These are phyloP conservation scores for Hemibagrus wyckioides DNA, from an alignment of 2,113 vertebrate species.

Conservation along the genomic window DNA sequence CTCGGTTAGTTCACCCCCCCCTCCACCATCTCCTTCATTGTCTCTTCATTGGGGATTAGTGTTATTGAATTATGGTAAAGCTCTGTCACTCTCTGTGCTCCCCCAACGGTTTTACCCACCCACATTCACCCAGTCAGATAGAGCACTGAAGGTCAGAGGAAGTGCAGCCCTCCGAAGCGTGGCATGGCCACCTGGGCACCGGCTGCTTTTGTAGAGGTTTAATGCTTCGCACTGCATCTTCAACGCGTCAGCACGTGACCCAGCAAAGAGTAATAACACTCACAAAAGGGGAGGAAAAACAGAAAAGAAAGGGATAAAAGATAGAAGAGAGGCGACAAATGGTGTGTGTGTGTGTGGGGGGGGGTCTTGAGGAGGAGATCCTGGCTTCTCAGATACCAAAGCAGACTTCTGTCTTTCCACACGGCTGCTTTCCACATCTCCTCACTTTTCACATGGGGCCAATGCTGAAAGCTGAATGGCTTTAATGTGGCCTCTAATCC, in stretches of 20 bases:
- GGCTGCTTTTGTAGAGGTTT: conserved; percentile 15
- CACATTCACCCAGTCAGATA: conserved; percentile 11
- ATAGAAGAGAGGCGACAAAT: conserved; percentile 54
- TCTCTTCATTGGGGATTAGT: conserved; percentile 75
- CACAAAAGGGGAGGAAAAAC: conserved; percentile 14
- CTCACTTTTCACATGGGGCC: conserved; percentile 16
- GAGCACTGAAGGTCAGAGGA: conserved; percentile 52
- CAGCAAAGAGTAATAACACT: neutral
- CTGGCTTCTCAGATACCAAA: conserved; percentile 1
- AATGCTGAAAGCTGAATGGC: neutral
- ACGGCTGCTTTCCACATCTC: conserved; percentile 45
- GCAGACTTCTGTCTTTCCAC: conserved; percentile 57
- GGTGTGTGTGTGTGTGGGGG: conserved; percentile 26
- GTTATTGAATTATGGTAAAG: conserved; percentile 76
- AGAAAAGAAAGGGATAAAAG: conserved; percentile 49
- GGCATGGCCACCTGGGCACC: conserved; percentile 44
- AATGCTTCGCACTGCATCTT: neutral
- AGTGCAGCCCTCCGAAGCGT: conserved; percentile 54
- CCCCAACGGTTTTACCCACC: conserved; percentile 34
- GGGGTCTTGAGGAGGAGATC: neutral
- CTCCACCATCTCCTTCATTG: conserved; percentile 62
- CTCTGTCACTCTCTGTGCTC: conserved; percentile 31
- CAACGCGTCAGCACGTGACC: conserved; percentile 11
- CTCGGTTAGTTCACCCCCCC: conserved; percentile 67
- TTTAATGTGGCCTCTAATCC: conserved; percentile 3